phyloP scores from a whole-genome alignment of 2,797 vertebrate genomes.

The Anisognathus igniventris region DNA sequence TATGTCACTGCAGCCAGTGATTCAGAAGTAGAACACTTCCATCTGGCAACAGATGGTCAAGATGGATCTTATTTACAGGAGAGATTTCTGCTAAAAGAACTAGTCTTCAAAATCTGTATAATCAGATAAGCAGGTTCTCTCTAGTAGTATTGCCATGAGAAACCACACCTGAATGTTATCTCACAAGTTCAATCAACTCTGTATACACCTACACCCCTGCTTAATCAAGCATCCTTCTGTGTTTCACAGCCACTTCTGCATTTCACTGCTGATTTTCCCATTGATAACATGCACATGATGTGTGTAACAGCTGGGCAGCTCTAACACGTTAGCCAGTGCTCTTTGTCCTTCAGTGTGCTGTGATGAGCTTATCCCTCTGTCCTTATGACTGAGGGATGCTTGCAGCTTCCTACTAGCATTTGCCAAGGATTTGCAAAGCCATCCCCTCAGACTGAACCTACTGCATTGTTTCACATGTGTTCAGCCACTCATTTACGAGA shows the following conservation, averaged over 20 bases:
- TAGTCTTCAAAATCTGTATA: not conserved
- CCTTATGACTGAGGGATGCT: not conserved
- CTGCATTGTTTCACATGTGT: not conserved
- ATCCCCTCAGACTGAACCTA: not conserved
- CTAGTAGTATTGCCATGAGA: not conserved
- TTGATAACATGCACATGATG: rapidly evolving
- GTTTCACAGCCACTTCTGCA: not conserved
- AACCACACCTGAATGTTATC: not conserved
- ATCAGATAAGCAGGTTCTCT: constrained; percentile 32
- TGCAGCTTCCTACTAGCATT: not conserved
- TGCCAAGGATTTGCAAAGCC: not conserved
- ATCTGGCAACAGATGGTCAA: constrained; percentile 42
- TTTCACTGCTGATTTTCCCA: not conserved
- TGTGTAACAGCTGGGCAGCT: not conserved
- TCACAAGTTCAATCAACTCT: not conserved
- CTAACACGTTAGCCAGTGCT: not conserved
- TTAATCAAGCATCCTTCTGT: not conserved
- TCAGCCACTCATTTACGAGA: not conserved
- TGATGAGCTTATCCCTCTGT: not conserved
- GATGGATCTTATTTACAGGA: constrained; percentile 31
- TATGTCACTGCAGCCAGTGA: constrained; percentile 10
- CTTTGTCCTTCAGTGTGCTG: not conserved
- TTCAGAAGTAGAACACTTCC: constrained; percentile 49
- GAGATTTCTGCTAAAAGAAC: constrained; percentile 34
- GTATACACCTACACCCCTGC: not conserved